These are phyloP conservation scores for Neoitamus cyanurus DNA, from an alignment of 2,888 invertebrate species.

Conservation along the genomic window DNA sequence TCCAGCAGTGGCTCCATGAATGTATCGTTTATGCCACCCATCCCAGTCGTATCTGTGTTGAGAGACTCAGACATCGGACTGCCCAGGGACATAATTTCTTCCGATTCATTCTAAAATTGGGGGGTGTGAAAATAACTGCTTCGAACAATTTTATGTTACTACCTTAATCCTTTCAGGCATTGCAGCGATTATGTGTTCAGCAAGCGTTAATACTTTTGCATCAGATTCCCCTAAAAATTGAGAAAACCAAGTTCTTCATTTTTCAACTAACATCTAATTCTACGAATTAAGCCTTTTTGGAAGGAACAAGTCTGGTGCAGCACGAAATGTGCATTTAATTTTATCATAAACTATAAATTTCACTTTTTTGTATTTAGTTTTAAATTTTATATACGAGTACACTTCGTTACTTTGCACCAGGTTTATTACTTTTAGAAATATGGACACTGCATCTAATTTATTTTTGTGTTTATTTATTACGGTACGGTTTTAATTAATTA, in stretches of 20 bases:
- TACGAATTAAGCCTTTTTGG: slow-evolving; percentile 2
- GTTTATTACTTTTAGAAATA: background rate
- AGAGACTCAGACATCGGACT: slow-evolving; percentile 70
- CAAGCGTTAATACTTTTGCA: slow-evolving; percentile 90
- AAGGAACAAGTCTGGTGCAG: slow-evolving; percentile 1
- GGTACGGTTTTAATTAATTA: background rate
- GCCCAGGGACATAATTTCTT: slow-evolving; percentile 73
- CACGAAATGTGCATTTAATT: background rate
- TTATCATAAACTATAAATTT: background rate
- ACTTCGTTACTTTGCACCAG: background rate
- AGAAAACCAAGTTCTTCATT: slow-evolving; percentile 48
- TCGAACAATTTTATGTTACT: slow-evolving; percentile 52
- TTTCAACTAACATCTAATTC: slow-evolving; percentile 38
- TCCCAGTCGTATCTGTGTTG: slow-evolving; percentile 65
- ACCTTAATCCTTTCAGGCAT: slow-evolving; percentile 98
- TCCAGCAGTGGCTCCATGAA: slow-evolving; percentile 82
- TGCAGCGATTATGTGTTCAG: slow-evolving; percentile 98
- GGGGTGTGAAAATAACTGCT: background rate
- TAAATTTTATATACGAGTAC: background rate
- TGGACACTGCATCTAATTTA: slow-evolving; percentile 14
- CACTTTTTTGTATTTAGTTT: background rate
- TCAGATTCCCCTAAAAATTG: slow-evolving; percentile 87
- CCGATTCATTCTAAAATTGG: slow-evolving; percentile 79
- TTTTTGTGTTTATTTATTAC: background rate
- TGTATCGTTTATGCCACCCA: slow-evolving; percentile 70